phyloP scores from a whole-genome alignment of 2,888 invertebrate species.

The Noctua janthe region DNA sequence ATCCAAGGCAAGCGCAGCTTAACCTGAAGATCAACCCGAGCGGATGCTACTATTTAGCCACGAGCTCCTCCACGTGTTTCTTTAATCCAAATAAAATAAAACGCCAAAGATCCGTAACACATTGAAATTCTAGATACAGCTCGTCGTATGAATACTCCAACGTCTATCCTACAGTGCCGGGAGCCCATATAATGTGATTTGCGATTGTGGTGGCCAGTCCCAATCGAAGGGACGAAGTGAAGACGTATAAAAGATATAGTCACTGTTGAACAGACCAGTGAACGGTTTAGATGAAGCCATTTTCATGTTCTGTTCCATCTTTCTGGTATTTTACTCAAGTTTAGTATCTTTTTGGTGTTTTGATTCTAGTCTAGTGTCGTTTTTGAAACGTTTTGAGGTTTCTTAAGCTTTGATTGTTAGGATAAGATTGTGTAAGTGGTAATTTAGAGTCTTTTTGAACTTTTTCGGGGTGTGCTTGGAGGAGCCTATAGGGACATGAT shows the following conservation, averaged over 20 bases:
- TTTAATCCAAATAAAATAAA: too few relatives aligned
- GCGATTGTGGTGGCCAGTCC: constrained; percentile 41
- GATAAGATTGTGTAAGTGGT: not conserved
- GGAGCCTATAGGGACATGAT: too few relatives aligned
- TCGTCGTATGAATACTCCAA: not conserved
- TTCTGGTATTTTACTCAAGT: constrained; percentile 1
- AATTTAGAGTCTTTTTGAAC: not conserved
- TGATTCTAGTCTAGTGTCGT: not conserved
- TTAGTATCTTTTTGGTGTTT: constrained; percentile 4
- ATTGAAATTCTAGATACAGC: not conserved
- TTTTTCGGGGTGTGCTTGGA: not conserved
- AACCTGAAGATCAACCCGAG: too few relatives aligned
- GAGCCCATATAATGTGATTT: constrained; percentile 57
- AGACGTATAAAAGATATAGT: constrained; percentile 45
- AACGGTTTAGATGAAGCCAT: constrained; percentile 28
- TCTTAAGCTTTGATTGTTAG: not conserved
- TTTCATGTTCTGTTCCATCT: constrained; percentile 13
- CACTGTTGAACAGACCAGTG: constrained; percentile 4
- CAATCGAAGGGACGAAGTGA: constrained; percentile 41
- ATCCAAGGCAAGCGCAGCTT: too few relatives aligned
- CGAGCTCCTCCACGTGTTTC: too few relatives aligned
- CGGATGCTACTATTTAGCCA: too few relatives aligned
- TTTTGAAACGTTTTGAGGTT: constrained; percentile 8
- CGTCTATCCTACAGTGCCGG: not conserved
- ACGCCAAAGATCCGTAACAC: too few relatives aligned